Conservation (phyloP, 2,888 invertebrate species). For the Tachystola acroxantha region DNA sequence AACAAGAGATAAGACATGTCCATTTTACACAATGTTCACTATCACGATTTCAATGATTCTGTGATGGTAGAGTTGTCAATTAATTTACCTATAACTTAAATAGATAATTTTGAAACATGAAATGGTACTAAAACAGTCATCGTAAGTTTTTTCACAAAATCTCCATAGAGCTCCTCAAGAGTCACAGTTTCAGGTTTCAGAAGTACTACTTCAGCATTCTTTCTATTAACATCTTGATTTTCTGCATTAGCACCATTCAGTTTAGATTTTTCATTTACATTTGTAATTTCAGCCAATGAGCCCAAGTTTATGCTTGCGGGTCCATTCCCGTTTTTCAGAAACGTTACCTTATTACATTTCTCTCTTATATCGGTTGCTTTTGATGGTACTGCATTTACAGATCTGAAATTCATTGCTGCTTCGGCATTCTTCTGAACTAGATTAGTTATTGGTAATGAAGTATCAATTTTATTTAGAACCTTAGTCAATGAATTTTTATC, state of each 20-base stretch:
- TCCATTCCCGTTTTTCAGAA: no score
- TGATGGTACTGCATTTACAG: background rate
- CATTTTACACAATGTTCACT: no score
- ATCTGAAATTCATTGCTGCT: no score
- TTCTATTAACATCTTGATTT: constrained; percentile 21
- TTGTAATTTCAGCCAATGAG: background rate
- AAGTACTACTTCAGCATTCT: constrained; percentile 23
- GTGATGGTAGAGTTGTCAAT: no score
- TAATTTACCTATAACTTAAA: no score
- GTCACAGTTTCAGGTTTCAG: constrained; percentile 42
- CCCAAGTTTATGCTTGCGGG: background rate
- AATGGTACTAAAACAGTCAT: constrained; percentile 42
- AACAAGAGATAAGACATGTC: no score
- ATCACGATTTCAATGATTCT: no score
- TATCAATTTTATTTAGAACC: no score
- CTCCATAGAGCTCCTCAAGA: constrained; percentile 34
- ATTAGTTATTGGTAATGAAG: no score
- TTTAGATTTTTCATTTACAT: background rate
- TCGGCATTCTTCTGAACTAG: no score
- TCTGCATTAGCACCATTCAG: constrained; percentile 12
- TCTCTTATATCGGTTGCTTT: background rate
- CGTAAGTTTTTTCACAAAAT: constrained; percentile 39
- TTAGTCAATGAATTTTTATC: no score
- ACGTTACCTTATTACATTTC: no score
- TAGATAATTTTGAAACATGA: background rate